Evolutionary conservation across 2,888 invertebrate species (phyloP).

Genomic region (Digitonthophagus gazella): DNA sequence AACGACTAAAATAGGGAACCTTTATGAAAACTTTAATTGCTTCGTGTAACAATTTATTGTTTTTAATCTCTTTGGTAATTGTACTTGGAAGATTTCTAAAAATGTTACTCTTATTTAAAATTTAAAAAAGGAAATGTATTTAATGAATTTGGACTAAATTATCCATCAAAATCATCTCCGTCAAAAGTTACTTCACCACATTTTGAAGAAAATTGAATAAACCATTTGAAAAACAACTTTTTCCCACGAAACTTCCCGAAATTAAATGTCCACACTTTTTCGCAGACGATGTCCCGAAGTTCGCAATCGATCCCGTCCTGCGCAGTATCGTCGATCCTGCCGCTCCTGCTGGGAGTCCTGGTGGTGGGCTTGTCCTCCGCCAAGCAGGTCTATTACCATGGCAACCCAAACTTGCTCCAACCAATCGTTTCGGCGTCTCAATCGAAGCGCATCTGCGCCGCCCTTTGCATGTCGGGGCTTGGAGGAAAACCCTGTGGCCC

Average conservation of each 20-base stretch:
- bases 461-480: slow-evolving; percentile 50
- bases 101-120: too few species aligned
- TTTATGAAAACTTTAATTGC: background rate
- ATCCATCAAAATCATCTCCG: too few species aligned
- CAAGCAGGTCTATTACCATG: slow-evolving; percentile 38
- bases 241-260: slow-evolving; percentile 5
- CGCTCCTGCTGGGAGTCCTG: slow-evolving; percentile 34
- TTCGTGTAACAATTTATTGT: background rate
- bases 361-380: slow-evolving; percentile 39
- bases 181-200: too few species aligned
- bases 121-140: too few species aligned
- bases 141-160: too few species aligned
- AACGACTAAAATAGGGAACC: background rate
- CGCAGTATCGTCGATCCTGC: slow-evolving; percentile 40
- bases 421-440: slow-evolving; percentile 46
- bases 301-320: slow-evolving; percentile 13
- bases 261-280: background rate
- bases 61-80: background rate
- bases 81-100: too few species aligned
- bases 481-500: slow-evolving; percentile 59
- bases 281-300: background rate
- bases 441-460: slow-evolving; percentile 49
- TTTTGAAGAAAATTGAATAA: background rate
- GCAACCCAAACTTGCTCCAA: slow-evolving; percentile 39
- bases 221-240: background rate